A percentile compares a stretch with the other conserved stretches of the same genome.
Conservation (phyloP, 2,888 invertebrate species). For the Euproctis similis region DNA sequence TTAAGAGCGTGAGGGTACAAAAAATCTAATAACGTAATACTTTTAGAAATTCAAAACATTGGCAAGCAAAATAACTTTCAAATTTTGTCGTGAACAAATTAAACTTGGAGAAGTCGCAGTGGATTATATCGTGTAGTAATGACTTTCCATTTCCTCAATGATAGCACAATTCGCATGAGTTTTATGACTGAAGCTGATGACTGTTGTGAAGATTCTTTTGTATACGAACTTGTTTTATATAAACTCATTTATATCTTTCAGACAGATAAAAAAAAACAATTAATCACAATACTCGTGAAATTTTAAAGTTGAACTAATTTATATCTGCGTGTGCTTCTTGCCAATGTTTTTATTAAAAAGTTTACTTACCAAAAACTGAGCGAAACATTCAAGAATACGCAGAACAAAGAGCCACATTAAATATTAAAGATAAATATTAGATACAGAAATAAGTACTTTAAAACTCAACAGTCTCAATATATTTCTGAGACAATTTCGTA, state of each 20-base stretch:
- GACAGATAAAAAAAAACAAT: constrained; percentile 6
- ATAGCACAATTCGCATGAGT: constrained; percentile 17
- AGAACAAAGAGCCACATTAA: too few relatives aligned
- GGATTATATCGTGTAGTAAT: constrained; percentile 36
- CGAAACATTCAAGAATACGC: too few relatives aligned
- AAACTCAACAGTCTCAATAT: constrained; percentile 13
- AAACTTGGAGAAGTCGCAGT: constrained; percentile 34
- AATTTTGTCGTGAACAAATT: constrained; percentile 27
- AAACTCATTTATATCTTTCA: constrained; percentile 1
- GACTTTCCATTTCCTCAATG: constrained; percentile 23
- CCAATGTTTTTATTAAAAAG: too few relatives aligned
- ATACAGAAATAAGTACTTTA: constrained; percentile 13
- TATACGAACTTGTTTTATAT: constrained; percentile 5
- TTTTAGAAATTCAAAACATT: too few relatives aligned
- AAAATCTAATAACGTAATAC: too few relatives aligned
- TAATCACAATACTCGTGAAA: constrained; percentile 3
- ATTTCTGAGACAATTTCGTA: constrained; percentile 14
- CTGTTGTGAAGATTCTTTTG: constrained; percentile 5
- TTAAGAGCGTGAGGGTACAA: too few relatives aligned
- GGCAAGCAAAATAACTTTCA: too few relatives aligned
- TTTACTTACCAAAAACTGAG: too few relatives aligned
- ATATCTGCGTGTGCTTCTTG: too few relatives aligned
- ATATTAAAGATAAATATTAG: constrained; percentile 1
- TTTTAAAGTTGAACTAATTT: too few relatives aligned
- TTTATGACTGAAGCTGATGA: constrained; percentile 10